Base-by-base conservation (phyloP, 2,113 vertebrate genomes). In the Brevimyrus niger region DNA sequence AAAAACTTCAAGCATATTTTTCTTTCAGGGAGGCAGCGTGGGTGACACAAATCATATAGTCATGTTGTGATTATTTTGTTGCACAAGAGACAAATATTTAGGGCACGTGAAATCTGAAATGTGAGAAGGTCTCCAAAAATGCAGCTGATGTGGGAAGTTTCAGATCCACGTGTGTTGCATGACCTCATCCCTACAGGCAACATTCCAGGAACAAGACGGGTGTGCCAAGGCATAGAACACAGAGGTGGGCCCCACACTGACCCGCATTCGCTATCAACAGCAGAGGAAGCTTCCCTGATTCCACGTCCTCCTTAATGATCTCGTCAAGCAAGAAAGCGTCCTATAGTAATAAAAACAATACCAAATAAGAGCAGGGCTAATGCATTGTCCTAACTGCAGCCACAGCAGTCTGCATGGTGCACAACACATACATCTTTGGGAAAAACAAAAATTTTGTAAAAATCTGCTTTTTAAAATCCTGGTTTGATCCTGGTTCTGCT, bases 181-280 rank as follows among this genome's bases (percentile, higher is more conserved):
- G 9, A n/a, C 21, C 9, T n/a, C 73, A 85, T 46, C 73, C 82
- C 38, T 21, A 27, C n/a, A 61, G 44, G 35, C 9, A 58, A n/a
- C 35, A n/a, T 65, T 42, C 17, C 38, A n/a, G 51, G n/a, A 46
- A n/a, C 17, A 38, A 38, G 2, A 13, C 27, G 38, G 11, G 21
- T 53, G 27, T 9, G 6, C 5, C 13, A 19, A 19, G 31, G 7
- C 11, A 27, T 1, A 1, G 47, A 27, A 86, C 10, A 48, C 11
- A 21, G 0, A 48, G n/a, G 42, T 11, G 38, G 27, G 31, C 23
- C 38, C 8, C 0, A 0, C 51, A 95, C 96, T 91, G 91, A 97
- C 98, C 98, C 93, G 98, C 98, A 91, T 98, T 99, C 46, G 98
- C 98, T 23, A 99, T 97, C 91, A 99, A 93, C 89, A 99, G 92